Percentiles rank a stretch among this genome's conserved stretches.
phyloP scores from a whole-genome alignment of 2,888 invertebrate species.

The Metellina segmentata region DNA sequence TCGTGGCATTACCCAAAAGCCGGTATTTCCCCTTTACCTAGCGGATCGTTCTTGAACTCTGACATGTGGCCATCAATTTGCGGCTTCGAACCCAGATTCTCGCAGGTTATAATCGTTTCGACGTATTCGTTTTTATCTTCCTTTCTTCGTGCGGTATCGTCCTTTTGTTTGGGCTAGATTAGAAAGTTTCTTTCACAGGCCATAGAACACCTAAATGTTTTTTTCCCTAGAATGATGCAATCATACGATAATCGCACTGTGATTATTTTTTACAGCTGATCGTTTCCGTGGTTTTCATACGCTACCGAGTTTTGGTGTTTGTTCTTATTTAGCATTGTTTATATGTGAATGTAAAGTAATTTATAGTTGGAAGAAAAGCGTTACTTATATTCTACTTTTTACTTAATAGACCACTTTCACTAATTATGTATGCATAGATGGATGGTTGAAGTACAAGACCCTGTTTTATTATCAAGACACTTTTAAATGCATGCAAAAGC shows the following conservation, averaged over 20 bases:
- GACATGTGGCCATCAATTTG: constrained; percentile 50
- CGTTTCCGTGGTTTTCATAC: not conserved
- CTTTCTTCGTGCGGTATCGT: constrained; percentile 7
- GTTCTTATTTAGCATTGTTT: not conserved
- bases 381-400: no score
- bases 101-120: constrained; percentile 10
- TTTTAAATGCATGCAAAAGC: no score
- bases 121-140: not conserved
- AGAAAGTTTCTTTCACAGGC: constrained; percentile 20
- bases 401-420: no score
- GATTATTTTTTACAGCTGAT: constrained; percentile 33
- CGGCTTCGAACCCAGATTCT: constrained; percentile 26
- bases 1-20: constrained; percentile 54
- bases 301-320: constrained; percentile 27
- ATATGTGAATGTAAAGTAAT: no score
- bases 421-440: no score
- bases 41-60: constrained; percentile 58
- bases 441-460: no score
- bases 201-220: constrained; percentile 5
- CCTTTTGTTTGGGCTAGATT: constrained; percentile 17
- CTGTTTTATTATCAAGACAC: no score
- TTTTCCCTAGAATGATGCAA: constrained; percentile 18
- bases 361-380: no score
- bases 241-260: not conserved
- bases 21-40: constrained; percentile 62